Evolutionary conservation across 2,888 invertebrate species (phyloP).

Genomic region (Aspidiotus destructor): DNA sequence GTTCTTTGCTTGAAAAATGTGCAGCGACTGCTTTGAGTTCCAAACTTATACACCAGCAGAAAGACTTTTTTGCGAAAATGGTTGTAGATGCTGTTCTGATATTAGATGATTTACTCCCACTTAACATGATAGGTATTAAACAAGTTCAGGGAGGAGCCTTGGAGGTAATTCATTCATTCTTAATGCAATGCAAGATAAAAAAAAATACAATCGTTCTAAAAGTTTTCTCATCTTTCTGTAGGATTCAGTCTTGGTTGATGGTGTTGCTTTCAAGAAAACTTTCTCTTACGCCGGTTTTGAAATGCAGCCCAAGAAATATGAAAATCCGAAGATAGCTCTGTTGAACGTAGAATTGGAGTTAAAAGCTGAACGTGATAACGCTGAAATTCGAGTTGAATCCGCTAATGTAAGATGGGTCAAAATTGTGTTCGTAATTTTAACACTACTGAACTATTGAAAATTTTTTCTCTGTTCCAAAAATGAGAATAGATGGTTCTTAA

Average conservation of each 20-base stretch:
- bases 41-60: conserved; percentile 92
- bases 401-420: conserved; percentile 48
- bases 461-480: not conserved
- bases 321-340: conserved; percentile 83
- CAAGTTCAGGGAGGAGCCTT: conserved; percentile 62
- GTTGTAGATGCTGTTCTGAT: conserved; percentile 93
- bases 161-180: conserved; percentile 41
- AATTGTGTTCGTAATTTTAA: not conserved
- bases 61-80: conserved; percentile 90
- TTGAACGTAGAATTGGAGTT: conserved; percentile 95
- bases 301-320: conserved; percentile 95
- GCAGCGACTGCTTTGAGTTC: conserved; percentile 95
- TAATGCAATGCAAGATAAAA: not conserved
- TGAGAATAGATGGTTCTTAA: too few relatives aligned
- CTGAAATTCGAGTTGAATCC: conserved; percentile 89
- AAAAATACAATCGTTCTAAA: not conserved
- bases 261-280: conserved; percentile 98
- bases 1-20: conserved; percentile 69
- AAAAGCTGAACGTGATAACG: conserved; percentile 97
- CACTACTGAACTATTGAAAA: not conserved
- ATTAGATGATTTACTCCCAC: conserved; percentile 78
- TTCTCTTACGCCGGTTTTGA: conserved; percentile 99
- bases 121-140: conserved; percentile 99
- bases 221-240: conserved; percentile 39
- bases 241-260: conserved; percentile 83